Conservation (phyloP, 2,888 invertebrate genomes). For the Willowsia nigromaculata region DNA sequence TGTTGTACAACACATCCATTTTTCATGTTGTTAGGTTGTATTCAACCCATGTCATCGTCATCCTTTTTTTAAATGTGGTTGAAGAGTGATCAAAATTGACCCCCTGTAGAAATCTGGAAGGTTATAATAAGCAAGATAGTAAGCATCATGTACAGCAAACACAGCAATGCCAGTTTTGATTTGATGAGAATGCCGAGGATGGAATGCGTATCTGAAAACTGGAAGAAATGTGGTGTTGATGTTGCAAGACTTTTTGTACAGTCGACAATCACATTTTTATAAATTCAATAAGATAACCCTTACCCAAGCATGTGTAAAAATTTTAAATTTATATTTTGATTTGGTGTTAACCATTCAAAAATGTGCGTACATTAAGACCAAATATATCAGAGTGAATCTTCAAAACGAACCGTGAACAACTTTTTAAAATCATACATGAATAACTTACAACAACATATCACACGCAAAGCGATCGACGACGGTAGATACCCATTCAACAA, state of each 20-base stretch:
- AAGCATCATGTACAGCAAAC: not conserved
- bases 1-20: slow-evolving; percentile 38
- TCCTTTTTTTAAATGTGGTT: slow-evolving; percentile 43
- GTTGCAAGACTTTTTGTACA: not conserved
- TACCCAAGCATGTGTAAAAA: not conserved
- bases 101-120: slow-evolving; percentile 48
- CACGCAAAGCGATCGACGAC: not conserved
- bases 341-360: not conserved
- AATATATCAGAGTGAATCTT: not conserved
- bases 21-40: slow-evolving; percentile 63
- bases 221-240: not conserved
- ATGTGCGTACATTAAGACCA: not conserved
- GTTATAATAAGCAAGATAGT: not conserved
- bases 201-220: not conserved
- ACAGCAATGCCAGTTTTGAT: not conserved
- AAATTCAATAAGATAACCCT: too few species aligned
- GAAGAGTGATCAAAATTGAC: slow-evolving; percentile 51
- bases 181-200: not conserved
- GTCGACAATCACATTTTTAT: not conserved
- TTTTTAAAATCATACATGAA: not conserved
- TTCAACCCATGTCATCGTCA: slow-evolving; percentile 69
- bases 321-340: not conserved
- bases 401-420: not conserved
- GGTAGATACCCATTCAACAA: slow-evolving; percentile 42
- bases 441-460: slow-evolving; percentile 4